Evolutionary conservation across 1,140 invertebrate species (phyloP), one percentile per base, ranked within the genome.

Genomic region (Gonioctena quinquepunctata): DNA sequence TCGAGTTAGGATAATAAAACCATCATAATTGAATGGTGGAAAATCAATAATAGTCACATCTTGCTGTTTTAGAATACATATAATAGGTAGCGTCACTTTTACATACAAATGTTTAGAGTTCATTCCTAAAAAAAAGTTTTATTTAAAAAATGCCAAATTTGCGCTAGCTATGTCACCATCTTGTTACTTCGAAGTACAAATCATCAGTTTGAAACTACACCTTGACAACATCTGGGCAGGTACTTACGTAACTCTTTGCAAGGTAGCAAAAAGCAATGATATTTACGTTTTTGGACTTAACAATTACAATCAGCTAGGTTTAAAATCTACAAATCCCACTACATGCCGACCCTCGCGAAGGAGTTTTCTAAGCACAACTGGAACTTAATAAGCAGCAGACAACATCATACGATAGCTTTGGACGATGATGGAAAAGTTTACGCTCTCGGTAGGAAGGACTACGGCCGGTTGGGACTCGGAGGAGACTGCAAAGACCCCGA

Each of bases 221-320:
- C 90, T 93, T 77, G 87, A 89, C 57, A 89, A 92, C 69, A 88
- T 97, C 27, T 98, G 94, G 94, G 90, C 94, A 7, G 94, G 94
- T 4, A 89, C 91, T 42, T 95, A 94, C 83, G 88, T 90, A 66
- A 96, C 95, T 1, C 96, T 95, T 85, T 88, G 88, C 16, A 88
- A 91, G 64, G 90, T 91, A 70, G 88, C 89, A 19, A 82, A 84
- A 7, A 88, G 86, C n/a, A 88, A 90, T 50, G 87, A 90, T 50
- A 89, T 97, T 75, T 94, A 92, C 83, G 93, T 91, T 0, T 97
- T 93, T 87, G 96, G 96, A 4, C 86, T 98, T 13, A 98, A 98
- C 83, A 97, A 98, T 84, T 97, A 96, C 81, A 88, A 90, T 81
- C 96, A 98, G 85, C 86, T 97, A 69, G 94, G 94, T 92, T 82